Evolutionary conservation across 37 sponge, comb jelly and placozoan genomes (phyloP), one percentile per base, ranked within the genome.

Genomic region (Dysidea cf. avara): DNA sequence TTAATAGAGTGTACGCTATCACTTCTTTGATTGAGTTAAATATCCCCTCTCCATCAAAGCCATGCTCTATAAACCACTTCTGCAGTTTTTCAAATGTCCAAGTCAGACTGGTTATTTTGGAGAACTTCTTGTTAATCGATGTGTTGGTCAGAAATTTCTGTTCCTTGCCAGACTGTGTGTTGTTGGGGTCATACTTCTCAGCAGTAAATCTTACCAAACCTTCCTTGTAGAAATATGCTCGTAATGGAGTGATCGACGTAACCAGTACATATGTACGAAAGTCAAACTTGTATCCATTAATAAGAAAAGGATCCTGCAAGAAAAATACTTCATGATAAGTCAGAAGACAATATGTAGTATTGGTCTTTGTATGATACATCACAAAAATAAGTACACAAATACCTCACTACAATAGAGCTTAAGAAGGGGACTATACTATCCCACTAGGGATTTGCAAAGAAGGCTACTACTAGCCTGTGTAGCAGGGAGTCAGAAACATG

Each of bases 171-270:
- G 85, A 58, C 38, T 43, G 56, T 3, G 90, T 77, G 18, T 68
- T 83, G 53, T 54, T 83, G 21, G 22, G 36, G 56, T 93, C 49
- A 58, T 93, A 93, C 40, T 61, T 54, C 14, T 69, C 78, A 21
- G 89, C 74, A 52, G 94, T 89, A 81, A 93, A 85, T 50, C 94
- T 47, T 26, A 93, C 94, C 66, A 93, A 65, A 0, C 94, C 94
- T 63, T 93, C 94, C 7, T 79, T 81, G 46, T 85, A 93, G 12
- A 93, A 61, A 67, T 93, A 93, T 18, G 86, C 85, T 21, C 94
- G 68, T 24, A 85, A 61, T 28, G 94, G 94, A 24, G 30, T 3
- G 16, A 88, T 38, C 18, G 94, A 93, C 5, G 94, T 88, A 36
- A 93, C 83, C 46, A 93, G 39, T 36, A 93, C 89, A 46, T 93